A percentile compares a stretch with the other conserved stretches of the same genome.
These are phyloP conservation scores for Lepus townsendii DNA, from an alignment of 2,797 vertebrate species.

Conservation along the genomic window DNA sequence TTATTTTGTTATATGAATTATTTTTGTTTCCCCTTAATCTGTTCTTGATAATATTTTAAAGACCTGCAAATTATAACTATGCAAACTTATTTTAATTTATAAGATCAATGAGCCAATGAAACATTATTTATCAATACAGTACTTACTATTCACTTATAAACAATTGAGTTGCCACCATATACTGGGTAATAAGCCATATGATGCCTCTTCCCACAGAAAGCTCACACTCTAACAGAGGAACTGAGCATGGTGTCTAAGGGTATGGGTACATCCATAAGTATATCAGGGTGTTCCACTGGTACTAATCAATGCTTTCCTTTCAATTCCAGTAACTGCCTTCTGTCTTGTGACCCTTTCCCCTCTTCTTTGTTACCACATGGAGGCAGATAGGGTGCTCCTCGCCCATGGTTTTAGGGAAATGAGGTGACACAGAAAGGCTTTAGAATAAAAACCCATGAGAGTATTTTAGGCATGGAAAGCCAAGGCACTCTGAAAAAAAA, in stretches of 20 bases:
- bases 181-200: not conserved
- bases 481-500: too few relatives aligned
- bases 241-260: not conserved
- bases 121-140: not conserved
- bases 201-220: not conserved
- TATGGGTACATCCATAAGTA: not conserved
- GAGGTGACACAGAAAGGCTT: not conserved
- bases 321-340: not conserved
- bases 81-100: not conserved
- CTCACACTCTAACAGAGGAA: not conserved
- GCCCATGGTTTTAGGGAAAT: not conserved
- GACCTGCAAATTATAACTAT: not conserved
- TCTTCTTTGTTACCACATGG: not conserved
- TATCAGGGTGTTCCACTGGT: not conserved
- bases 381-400: not conserved
- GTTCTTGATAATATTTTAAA: not conserved
- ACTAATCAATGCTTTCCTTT: not conserved
- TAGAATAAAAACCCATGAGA: not conserved
- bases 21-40: not conserved
- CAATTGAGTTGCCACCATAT: not conserved
- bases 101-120: not conserved
- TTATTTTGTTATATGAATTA: conserved; percentile 20
- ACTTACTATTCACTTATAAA: conserved; percentile 11
- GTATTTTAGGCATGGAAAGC: too few relatives aligned
- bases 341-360: not conserved